These are phyloP conservation scores for Aegotheles bennettii DNA, from an alignment of 2,113 vertebrate genomes.

Conservation along the genomic window DNA sequence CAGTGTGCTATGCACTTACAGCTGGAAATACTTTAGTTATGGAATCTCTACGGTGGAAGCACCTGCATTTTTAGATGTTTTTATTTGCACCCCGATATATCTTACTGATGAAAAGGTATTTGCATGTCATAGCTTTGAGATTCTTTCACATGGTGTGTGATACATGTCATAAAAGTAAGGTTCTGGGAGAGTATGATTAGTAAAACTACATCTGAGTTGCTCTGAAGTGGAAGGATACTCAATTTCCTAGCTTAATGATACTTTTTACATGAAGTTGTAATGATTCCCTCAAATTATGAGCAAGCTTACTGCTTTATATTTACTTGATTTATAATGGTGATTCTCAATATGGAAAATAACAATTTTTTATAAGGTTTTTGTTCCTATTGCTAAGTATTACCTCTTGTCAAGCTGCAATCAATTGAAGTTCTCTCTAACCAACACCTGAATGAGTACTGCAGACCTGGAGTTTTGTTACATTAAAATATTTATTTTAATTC, in stretches of 20 bases:
- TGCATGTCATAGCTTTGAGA: not conserved
- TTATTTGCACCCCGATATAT: not conserved
- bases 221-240: not conserved
- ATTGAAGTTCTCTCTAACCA: not conserved
- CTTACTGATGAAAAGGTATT: not conserved
- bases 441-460: not conserved
- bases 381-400: not conserved
- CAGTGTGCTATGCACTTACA: not conserved
- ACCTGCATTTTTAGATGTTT: not conserved
- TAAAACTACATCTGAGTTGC: not conserved
- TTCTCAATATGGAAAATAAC: not conserved
- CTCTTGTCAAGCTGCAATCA: not conserved
- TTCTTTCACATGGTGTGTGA: not conserved
- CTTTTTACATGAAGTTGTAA: not conserved
- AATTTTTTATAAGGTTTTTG: not conserved
- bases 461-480: not conserved
- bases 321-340: not conserved
- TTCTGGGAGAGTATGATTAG: not conserved
- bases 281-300: not conserved
- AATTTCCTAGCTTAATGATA: not conserved
- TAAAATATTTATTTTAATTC: not conserved
- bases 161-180: not conserved
- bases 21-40: not conserved
- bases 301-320: not conserved
- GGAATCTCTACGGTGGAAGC: not conserved